These are phyloP conservation scores for Cyphomyrus discorhynchus DNA, from an alignment of 2,113 vertebrate genomes.

Conservation along the genomic window DNA sequence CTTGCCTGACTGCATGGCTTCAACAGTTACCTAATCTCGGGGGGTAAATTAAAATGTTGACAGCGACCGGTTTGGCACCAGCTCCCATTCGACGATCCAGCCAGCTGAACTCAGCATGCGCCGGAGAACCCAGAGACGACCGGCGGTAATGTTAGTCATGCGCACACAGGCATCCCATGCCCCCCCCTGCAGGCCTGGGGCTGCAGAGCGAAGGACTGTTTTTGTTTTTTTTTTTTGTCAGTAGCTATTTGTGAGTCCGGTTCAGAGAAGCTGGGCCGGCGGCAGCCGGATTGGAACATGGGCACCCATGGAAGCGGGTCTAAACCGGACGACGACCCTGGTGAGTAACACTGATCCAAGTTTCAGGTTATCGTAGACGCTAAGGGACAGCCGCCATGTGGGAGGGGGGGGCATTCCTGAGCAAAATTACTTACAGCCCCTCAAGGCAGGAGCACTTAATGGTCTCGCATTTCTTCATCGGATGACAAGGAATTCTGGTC, in stretches of 20 bases:
- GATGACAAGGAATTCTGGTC: not conserved
- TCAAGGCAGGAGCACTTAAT: not conserved
- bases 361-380: not conserved
- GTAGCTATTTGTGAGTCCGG: not conserved
- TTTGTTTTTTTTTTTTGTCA: not conserved
- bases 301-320: not conserved
- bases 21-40: not conserved
- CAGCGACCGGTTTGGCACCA: not conserved
- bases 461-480: not conserved
- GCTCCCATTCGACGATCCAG: not conserved
- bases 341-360: not conserved
- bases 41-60: slow-evolving; percentile 4
- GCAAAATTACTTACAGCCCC: not conserved
- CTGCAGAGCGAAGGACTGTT: not conserved
- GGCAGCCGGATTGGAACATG: not conserved
- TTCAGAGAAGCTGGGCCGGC: not conserved
- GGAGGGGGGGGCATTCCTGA: not conserved
- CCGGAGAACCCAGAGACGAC: not conserved
- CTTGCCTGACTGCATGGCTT: not conserved
- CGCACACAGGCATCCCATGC: not conserved
- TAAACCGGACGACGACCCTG: not conserved
- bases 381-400: not conserved
- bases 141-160: not conserved
- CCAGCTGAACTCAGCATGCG: not conserved
- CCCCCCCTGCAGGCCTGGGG: not conserved